Evolutionary conservation across 2,888 invertebrate species (phyloP).

Genomic region (Lottia gigantea): DNA sequence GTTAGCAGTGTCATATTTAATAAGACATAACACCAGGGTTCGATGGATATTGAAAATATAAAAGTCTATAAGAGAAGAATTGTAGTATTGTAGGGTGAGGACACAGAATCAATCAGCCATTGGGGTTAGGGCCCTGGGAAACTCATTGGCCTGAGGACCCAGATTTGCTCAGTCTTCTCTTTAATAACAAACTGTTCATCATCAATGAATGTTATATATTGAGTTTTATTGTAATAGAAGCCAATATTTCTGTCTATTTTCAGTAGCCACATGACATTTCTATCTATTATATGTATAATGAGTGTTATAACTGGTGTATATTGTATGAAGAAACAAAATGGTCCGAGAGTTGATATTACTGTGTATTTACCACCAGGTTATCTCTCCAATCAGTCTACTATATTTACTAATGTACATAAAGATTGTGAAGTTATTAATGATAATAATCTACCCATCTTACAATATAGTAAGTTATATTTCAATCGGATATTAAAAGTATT

Average conservation of each 20-base stretch:
- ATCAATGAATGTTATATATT: background rate
- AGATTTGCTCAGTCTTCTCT: too few relatives aligned
- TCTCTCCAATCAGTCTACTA: slow-evolving; percentile 42
- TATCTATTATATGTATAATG: slow-evolving; percentile 47
- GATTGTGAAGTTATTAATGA: slow-evolving; percentile 40
- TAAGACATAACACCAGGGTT: too few relatives aligned
- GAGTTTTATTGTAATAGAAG: slow-evolving; percentile 12
- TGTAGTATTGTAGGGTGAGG: too few relatives aligned
- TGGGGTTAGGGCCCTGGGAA: too few relatives aligned
- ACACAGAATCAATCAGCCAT: too few relatives aligned
- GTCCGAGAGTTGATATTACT: slow-evolving; percentile 51
- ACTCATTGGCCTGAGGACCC: too few relatives aligned
- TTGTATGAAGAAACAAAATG: slow-evolving; percentile 31
- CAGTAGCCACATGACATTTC: slow-evolving; percentile 51
- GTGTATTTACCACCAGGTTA: slow-evolving; percentile 50
- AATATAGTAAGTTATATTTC: slow-evolving; percentile 42
- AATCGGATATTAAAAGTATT: too few relatives aligned
- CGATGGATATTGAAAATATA: too few relatives aligned
- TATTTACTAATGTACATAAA: slow-evolving; percentile 46
- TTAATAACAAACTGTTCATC: too few relatives aligned
- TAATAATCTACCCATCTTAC: slow-evolving; percentile 36
- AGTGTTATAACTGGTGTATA: slow-evolving; percentile 53
- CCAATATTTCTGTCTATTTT: slow-evolving; percentile 16
- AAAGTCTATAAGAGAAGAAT: too few relatives aligned
- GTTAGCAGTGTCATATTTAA: too few relatives aligned